These are phyloP conservation scores for Periphyllus acericola DNA, from an alignment of 2,888 invertebrate genomes.

Conservation along the genomic window DNA sequence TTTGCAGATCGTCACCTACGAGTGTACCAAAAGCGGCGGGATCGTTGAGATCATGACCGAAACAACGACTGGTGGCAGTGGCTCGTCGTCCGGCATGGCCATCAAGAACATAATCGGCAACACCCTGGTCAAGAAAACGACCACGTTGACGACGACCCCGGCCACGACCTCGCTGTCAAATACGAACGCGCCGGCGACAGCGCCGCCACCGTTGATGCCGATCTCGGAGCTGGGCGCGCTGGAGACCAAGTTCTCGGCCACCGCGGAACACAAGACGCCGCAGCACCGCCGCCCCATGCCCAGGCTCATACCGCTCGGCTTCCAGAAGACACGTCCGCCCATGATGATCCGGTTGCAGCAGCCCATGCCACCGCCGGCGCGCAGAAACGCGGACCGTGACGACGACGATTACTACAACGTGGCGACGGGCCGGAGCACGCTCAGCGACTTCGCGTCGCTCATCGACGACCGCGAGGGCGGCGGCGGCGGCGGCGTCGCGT, in stretches of 20 bases:
- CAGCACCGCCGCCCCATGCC: constrained; percentile 37
- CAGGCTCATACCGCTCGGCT: constrained; percentile 25
- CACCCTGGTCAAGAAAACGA: not conserved
- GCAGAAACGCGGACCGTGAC: constrained; percentile 66
- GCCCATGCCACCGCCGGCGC: not conserved
- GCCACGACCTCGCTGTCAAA: constrained; percentile 67
- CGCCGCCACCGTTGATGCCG: too few relatives aligned
- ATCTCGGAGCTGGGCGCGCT: not conserved
- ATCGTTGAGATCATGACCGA: constrained; percentile 52
- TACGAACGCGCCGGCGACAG: not conserved
- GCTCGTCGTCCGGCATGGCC: not conserved
- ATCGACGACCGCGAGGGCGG: constrained; percentile 64
- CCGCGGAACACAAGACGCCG: not conserved
- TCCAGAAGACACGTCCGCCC: not conserved
- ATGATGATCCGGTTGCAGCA: not conserved
- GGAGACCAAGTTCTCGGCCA: not conserved
- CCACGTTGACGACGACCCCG: constrained; percentile 66
- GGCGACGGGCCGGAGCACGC: constrained; percentile 68
- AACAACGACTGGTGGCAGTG: not conserved
- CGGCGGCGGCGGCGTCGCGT: not conserved
- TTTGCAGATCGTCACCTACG: constrained; percentile 48
- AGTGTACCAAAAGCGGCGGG: constrained; percentile 37
- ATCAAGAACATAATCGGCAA: not conserved
- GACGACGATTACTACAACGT: constrained; percentile 69
- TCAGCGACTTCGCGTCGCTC: constrained; percentile 72